Evolutionary conservation across 2,113 vertebrate species (phyloP).

Genomic region (Cyanistes caeruleus): DNA sequence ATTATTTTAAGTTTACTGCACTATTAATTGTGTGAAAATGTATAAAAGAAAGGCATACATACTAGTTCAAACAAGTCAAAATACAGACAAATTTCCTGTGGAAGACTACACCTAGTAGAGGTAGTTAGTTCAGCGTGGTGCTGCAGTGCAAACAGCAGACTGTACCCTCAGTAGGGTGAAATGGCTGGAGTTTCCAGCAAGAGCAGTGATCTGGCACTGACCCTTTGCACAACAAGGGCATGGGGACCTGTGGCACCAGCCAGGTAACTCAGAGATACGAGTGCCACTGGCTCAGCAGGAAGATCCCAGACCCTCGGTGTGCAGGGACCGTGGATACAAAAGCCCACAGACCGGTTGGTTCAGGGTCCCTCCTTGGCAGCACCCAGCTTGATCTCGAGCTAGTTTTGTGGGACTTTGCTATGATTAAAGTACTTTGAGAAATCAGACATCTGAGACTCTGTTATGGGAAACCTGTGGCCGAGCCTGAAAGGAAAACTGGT

Average conservation of each 20-base stretch:
- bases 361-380: neutral
- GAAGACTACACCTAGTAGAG: neutral
- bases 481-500: neutral
- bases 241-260: neutral
- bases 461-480: neutral
- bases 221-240: neutral
- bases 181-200: neutral
- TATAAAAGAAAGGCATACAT: neutral
- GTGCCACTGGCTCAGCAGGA: neutral
- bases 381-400: neutral
- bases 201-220: neutral
- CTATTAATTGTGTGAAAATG: neutral
- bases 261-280: neutral
- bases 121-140: neutral
- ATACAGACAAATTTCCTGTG: neutral
- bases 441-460: neutral
- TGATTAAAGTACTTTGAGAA: neutral
- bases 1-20: neutral
- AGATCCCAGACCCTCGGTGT: rapidly evolving
- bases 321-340: rapidly evolving
- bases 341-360: rapidly evolving
- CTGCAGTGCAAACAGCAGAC: neutral
- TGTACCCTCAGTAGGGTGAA: rapidly evolving
- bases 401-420: neutral
- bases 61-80: neutral